Percentiles rank a stretch among this genome's conserved stretches.
Conservation (phyloP, 2,797 vertebrate species). For the Anabas testudineus region DNA sequence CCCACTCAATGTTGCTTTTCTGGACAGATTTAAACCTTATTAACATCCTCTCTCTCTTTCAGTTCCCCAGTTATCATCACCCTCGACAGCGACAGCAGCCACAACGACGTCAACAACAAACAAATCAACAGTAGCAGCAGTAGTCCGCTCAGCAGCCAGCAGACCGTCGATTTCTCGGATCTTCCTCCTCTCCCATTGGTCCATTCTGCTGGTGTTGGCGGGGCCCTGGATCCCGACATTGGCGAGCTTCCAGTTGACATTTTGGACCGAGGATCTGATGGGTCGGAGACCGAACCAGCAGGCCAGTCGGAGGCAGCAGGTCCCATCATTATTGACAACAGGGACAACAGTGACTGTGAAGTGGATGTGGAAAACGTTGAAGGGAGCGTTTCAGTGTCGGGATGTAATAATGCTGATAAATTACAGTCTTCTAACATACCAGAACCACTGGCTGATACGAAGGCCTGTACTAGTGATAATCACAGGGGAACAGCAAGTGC, state of each 20-base stretch:
- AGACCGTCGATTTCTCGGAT: slow-evolving; percentile 67
- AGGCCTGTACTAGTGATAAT: background rate
- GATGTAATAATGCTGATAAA: background rate
- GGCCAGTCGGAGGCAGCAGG: rapidly evolving
- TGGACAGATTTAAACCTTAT: background rate
- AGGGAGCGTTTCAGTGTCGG: background rate
- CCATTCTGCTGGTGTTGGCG: background rate
- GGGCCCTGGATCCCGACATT: slow-evolving; percentile 21
- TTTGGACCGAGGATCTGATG: slow-evolving; percentile 53
- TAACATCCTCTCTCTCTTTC: background rate
- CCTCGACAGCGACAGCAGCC: slow-evolving; percentile 76
- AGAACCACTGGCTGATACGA: background rate
- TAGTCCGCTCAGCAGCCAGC: slow-evolving; percentile 67
- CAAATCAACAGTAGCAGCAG: slow-evolving; percentile 50
- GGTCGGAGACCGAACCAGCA: slow-evolving; percentile 28
- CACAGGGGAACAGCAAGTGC: background rate
- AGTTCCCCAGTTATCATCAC: slow-evolving; percentile 75
- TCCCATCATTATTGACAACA: slow-evolving; percentile 23
- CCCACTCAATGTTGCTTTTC: no score
- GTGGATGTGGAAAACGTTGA: slow-evolving; percentile 56
- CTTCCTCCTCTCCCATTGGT: slow-evolving; percentile 56
- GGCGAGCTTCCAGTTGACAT: slow-evolving; percentile 70
- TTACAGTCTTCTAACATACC: no score
- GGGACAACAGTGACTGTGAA: slow-evolving; percentile 24
- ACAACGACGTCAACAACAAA: background rate